Evolutionary conservation across 1,140 invertebrate species (phyloP), one percentile per base, ranked within the genome.

Genomic region (Dinothrombium tinctorium): DNA sequence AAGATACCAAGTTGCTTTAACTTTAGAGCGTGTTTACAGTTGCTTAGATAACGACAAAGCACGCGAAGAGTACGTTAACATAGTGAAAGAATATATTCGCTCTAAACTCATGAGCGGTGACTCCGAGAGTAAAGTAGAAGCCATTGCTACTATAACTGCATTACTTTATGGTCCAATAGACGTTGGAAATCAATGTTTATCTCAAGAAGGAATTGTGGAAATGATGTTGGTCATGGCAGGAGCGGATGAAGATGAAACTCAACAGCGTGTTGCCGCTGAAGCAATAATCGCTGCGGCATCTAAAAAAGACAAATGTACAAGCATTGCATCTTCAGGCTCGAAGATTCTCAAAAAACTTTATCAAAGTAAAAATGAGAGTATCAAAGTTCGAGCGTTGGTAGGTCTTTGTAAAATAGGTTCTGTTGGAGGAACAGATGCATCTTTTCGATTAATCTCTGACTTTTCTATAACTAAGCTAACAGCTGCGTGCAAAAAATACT

Each of bases 161-260:
- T 60, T 99, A 9, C 61, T 98, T 0, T 65, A 79, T 44, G 89
- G 90, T 14, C 84, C 90, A 0, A 56, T 89, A 21, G 90, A 96
- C 58, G 75, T 94, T 35, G 92, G 92, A 15, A 94, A 90, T 54
- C 69, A 73, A 46, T 69, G 96, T 40, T 68, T 99, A 22, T 78
- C 76, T 9, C 76, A 76, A 56, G 80, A 89, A 49, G 86, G 89
- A 17, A 78, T 99, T 46, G 66, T 95, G 39, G 76, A 94, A 56
- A 92, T 98, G 74, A 90, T 98, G 56, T 59, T 99, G 12, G 78
- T 83, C 5, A 89, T 99, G 83, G 90, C 92, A 9, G 74, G 74
- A 36, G 80, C 77, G 28, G 66, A 64, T 9, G 72, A 82, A 51
- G 72, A 82, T 51, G 40, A 65, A 14, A 56, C 92, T 1, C 82